Evolutionary conservation across 2,113 vertebrate genomes (phyloP), one percentile per base, ranked within the genome.

Genomic region (Natator depressus): DNA sequence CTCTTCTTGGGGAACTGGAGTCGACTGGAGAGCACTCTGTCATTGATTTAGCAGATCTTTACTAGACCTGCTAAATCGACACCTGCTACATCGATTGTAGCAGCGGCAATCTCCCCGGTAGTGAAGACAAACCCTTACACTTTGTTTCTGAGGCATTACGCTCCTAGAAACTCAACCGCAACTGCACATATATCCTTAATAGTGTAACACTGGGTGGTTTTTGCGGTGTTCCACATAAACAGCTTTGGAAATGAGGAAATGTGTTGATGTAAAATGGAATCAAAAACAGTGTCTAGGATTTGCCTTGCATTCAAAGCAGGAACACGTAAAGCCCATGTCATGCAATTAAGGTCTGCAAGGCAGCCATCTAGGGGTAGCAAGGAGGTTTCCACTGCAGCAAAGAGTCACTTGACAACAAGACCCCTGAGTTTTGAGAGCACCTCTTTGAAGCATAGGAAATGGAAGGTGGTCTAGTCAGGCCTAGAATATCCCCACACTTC

Each of bases 141-240:
- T 98, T 96, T 98, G 95, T 96, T 98, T 91, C 95, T 20, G n/a
- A 79, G 72, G 46, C 93, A 96, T 97, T 96, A 97, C 92, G 93
- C 89, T 57, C 94, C 47, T 50, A 72, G 82, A 93, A 90, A 84
- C 24, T 42, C 5, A 0, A 88, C n/a, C 69, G 91, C 91, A 83
- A 87, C 6, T 29, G 2, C 88, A 82, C 1, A 65, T 80, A 97
- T 93, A 97, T 97, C 93, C 91, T 95, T 96, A 88, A 94, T 8
- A 95, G 94, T 93, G 49, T 81, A 1, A 2, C 91, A 75, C 38
- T 11, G 25, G 91, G 93, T 87, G 50, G 89, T n/a, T 93, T 97
- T 72, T 95, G 89, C 90, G 80, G 95, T 0, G 1, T 59, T 89
- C 8, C 29, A 86, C 82, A 84, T 31, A 80, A 96, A 72, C 7